Evolutionary conservation across 2,113 vertebrate species (phyloP), one percentile per base, ranked within the genome.

Genomic region (Mus pahari): DNA sequence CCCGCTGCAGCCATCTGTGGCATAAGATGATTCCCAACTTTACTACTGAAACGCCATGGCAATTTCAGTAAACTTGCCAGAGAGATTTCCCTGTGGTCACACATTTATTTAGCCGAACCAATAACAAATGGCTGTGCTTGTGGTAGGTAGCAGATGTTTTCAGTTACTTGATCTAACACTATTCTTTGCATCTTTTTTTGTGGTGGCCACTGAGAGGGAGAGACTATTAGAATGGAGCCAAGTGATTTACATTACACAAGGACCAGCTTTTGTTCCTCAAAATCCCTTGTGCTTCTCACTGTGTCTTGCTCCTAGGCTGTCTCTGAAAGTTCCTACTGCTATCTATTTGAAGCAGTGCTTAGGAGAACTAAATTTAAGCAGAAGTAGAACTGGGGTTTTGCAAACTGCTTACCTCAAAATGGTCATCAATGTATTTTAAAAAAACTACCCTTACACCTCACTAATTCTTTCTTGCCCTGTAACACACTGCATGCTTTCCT

Each of bases 31-130:
- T 95, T 96, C 55, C 82, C 77, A 79, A 84, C 95, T 98, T 97
- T 98, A 36, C 86, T 97, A 71, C 70, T 92, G 70, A 93, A 97
- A 82, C 10, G 71, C 77, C 87, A 53, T 36, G 42, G 68, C 89
- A 83, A 77, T 62, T 1, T 90, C 96, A 97, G 87, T 95, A 97
- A 97, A 97, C 97, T 97, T 96, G 0, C 91, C 88, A 94, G 77
- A 90, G 94, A 97, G 96, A 97, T 94, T 93, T 98, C 95, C 95
- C 95, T 36, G 8, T 90, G 74, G 96, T 92, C 68, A 7, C 33
- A 92, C 95, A 97, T 98, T 98, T 95, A 66, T 97, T 98, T 97
- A 93, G 87, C 68, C 92, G 97, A 98, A 98, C 70, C 97, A 98
- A 98, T 94, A 98, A 98, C 70, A 97, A 98, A 98, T 93, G 86